Conservation (phyloP, 2,797 vertebrate species). For the Nyctibius grandis region DNA sequence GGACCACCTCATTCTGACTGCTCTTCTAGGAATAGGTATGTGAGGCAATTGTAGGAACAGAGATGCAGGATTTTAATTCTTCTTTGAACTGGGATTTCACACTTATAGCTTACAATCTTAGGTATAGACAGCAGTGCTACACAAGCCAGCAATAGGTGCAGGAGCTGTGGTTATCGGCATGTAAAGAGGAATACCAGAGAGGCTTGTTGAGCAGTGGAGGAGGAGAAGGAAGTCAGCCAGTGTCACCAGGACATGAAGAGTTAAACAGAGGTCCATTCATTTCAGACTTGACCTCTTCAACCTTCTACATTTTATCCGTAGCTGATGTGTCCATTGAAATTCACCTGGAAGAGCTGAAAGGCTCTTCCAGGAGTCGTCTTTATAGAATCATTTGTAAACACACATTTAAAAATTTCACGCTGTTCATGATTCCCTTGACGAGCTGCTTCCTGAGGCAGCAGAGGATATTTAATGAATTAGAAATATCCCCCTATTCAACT, state of each 20-base stretch:
- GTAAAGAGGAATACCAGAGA: not conserved
- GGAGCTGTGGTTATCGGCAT: not conserved
- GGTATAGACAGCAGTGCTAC: not conserved
- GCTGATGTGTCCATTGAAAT: not conserved
- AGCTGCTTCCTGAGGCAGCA: not conserved
- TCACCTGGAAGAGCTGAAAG: not conserved
- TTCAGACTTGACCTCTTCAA: not conserved
- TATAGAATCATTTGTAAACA: conserved; percentile 23
- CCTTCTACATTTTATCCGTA: not conserved
- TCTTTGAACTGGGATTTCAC: not conserved
- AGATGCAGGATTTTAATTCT: not conserved
- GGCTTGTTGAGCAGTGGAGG: not conserved
- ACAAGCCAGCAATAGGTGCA: not conserved
- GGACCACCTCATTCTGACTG: not conserved
- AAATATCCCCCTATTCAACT: not conserved
- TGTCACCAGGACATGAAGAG: not conserved
- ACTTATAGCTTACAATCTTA: not conserved
- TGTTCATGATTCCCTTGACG: conserved; percentile 23
- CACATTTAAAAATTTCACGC: not conserved
- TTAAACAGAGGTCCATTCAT: not conserved
- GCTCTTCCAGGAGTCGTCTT: not conserved
- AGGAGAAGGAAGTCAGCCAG: not conserved
- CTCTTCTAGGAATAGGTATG: not conserved
- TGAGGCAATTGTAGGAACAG: not conserved
- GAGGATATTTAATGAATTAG: not conserved